Conservation (phyloP, 2,888 invertebrate genomes). For the Synergus itoensis region DNA sequence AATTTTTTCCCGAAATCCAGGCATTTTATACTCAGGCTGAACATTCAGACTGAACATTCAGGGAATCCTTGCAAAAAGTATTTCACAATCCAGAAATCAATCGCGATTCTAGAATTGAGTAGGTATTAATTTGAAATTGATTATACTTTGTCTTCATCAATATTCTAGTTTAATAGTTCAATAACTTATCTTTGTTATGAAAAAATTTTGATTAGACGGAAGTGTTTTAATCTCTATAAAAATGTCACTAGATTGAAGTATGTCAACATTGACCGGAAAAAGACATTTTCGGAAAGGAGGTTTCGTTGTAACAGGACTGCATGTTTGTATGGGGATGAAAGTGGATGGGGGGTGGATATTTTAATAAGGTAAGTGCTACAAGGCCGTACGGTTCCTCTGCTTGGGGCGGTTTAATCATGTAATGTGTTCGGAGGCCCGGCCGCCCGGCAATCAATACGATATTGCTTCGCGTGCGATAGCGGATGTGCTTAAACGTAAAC, state of each 20-base stretch:
- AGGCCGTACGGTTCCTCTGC: conserved; percentile 69
- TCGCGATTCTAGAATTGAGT: not conserved
- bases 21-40: not conserved
- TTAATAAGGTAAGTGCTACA: conserved; percentile 78
- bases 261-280: conserved; percentile 18
- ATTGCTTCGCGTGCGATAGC: conserved; percentile 73
- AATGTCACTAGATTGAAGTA: not conserved
- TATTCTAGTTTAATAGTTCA: not conserved
- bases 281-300: conserved; percentile 34
- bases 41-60: not conserved
- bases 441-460: conserved; percentile 75
- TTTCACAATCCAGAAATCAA: not conserved
- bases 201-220: too few relatives aligned
- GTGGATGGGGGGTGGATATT: conserved; percentile 72
- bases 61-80: not conserved
- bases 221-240: not conserved
- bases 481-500: conserved; percentile 70
- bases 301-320: conserved; percentile 44
- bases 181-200: too few relatives aligned
- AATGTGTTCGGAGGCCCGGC: conserved; percentile 76
- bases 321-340: conserved; percentile 59
- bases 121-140: not conserved
- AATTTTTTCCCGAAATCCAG: not conserved
- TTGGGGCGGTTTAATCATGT: conserved; percentile 77
- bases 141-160: not conserved